These are phyloP conservation scores for Sebastes hubbsi DNA, from an alignment of 2,797 vertebrate genomes.

Conservation along the genomic window DNA sequence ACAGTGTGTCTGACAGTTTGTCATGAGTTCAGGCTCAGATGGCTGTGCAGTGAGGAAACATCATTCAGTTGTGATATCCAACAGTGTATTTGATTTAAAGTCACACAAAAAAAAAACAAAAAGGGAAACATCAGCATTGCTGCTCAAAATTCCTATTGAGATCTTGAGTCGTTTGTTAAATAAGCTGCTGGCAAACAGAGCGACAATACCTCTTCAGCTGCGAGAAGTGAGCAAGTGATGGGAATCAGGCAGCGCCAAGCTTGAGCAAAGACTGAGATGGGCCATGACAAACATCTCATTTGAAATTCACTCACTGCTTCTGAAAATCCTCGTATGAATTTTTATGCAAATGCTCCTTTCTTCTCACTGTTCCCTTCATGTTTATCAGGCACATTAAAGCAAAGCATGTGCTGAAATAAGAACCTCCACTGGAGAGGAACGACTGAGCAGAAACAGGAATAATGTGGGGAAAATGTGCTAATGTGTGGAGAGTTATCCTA, in stretches of 20 bases:
- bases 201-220: slow-evolving; percentile 26
- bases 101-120: not conserved
- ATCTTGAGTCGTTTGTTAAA: slow-evolving; percentile 4
- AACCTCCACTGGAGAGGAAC: not conserved
- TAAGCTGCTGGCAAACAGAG: slow-evolving; percentile 14
- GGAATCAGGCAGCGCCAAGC: slow-evolving; percentile 20
- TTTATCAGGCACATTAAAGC: slow-evolving; percentile 46
- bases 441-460: not conserved
- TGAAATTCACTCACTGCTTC: slow-evolving; percentile 32
- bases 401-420: slow-evolving; percentile 41
- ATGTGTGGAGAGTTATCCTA: slow-evolving; percentile 11
- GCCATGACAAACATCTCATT: slow-evolving; percentile 27
- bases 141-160: not conserved
- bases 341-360: slow-evolving; percentile 47
- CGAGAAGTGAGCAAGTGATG: slow-evolving; percentile 6
- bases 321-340: slow-evolving; percentile 26
- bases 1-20: not conserved
- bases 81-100: not conserved
- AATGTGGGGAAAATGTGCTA: slow-evolving; percentile 6
- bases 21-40: not conserved
- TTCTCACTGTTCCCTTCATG: not conserved
- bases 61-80: not conserved
- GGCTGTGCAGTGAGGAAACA: not conserved
- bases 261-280: slow-evolving; percentile 10
- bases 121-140: not conserved